A percentile compares a stretch with the other conserved stretches of the same genome.
Conservation (phyloP, 2,113 vertebrate genomes). For the Periophthalmus modestus region DNA sequence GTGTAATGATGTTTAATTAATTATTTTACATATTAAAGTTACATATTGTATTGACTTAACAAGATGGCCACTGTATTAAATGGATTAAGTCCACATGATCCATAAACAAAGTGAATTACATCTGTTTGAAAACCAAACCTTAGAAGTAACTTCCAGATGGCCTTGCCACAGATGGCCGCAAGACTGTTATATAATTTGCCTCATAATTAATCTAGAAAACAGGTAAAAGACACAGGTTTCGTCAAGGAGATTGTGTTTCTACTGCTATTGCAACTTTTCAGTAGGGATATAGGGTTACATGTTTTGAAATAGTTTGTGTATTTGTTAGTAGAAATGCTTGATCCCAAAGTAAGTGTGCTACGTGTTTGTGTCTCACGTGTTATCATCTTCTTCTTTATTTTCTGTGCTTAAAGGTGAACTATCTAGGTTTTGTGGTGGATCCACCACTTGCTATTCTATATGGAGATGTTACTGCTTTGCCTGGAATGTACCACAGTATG, state of each 20-base stretch:
- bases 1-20: background rate
- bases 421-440: no score
- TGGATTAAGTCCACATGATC: slow-evolving; percentile 16
- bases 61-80: slow-evolving; percentile 1
- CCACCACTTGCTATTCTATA: no score
- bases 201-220: slow-evolving; percentile 31
- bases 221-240: slow-evolving; percentile 8
- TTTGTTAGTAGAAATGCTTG: background rate
- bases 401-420: no score
- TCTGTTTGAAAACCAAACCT: slow-evolving; percentile 17
- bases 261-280: slow-evolving; percentile 14
- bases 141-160: slow-evolving; percentile 34
- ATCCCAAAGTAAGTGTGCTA: background rate
- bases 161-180: slow-evolving; percentile 14
- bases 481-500: no score
- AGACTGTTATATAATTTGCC: slow-evolving; percentile 33
- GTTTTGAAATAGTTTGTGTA: background rate
- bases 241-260: slow-evolving; percentile 31
- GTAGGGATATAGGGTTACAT: slow-evolving; percentile 2
- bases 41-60: slow-evolving; percentile 5
- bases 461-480: no score
- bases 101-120: slow-evolving; percentile 19
- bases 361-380: no score
- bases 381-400: no score
- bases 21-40: no score